These are phyloP conservation scores for Scaeva pyrastri DNA, from an alignment of 2,888 invertebrate genomes.

Conservation along the genomic window DNA sequence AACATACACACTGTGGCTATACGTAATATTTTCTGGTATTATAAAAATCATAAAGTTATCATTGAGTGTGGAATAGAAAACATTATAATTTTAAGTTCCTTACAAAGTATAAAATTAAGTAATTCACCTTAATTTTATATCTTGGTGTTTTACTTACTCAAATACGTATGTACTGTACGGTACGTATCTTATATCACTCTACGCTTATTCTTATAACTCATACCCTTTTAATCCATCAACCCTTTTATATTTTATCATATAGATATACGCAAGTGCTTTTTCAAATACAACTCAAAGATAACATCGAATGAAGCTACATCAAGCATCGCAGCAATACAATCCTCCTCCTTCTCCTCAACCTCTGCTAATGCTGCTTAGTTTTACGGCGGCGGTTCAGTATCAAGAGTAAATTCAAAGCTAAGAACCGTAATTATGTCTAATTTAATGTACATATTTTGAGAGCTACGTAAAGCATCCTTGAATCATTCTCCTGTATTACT, in stretches of 20 bases:
- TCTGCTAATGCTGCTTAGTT: constrained; percentile 29
- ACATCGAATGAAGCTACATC: background rate
- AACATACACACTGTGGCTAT: too few relatives aligned
- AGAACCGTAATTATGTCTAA: constrained; percentile 64
- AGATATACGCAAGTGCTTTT: background rate
- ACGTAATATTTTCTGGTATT: too few relatives aligned
- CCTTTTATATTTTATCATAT: background rate
- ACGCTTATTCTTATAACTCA: too few relatives aligned
- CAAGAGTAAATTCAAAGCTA: constrained; percentile 53
- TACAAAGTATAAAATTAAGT: too few relatives aligned
- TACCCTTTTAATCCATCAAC: background rate
- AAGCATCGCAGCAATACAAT: constrained; percentile 17
- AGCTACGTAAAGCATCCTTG: constrained; percentile 31
- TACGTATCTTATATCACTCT: background rate
- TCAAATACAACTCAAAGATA: constrained; percentile 16
- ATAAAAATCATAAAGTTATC: too few relatives aligned
- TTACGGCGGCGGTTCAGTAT: constrained; percentile 4
- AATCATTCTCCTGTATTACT: constrained; percentile 34
- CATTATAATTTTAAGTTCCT: too few relatives aligned
- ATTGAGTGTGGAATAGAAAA: too few relatives aligned
- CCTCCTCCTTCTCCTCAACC: background rate
- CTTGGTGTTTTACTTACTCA: too few relatives aligned
- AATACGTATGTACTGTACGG: background rate
- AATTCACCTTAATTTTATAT: too few relatives aligned
- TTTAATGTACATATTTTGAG: constrained; percentile 50